Evolutionary conservation across 2,113 vertebrate genomes (phyloP), one percentile per base, ranked within the genome.

Genomic region (Chunga burmeisteri): DNA sequence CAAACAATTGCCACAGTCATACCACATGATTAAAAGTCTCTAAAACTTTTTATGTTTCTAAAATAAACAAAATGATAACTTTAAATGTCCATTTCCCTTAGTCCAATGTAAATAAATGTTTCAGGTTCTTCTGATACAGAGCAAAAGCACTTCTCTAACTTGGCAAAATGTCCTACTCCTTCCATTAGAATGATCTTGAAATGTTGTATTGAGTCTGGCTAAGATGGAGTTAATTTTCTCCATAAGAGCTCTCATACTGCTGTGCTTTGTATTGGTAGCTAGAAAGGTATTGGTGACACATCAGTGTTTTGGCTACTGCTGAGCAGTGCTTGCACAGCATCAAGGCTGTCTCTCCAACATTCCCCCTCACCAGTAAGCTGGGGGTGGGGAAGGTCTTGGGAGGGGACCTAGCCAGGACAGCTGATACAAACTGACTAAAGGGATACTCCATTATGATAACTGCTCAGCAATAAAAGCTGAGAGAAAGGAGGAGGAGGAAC

Each of bases 271-370:
- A 27, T 9, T 29, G 22, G 13, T 65, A 14, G 7, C 21, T 29
- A 56, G 36, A 44, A 65, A 26, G 38, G 20, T 32, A 9, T 40
- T 8, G 2, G 3, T 36, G 13, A 30, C 8, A 32, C 21, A 32
- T 20, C 3, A 1, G 11, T 13, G 34, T n/a, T 78, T 73, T 53
- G 34, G 13, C 13, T 27, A 4, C n/a, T 56, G 62, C 42, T 70
- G 26, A 55, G 25, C 20, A 49, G n/a, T 11, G 5, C 74, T 66
- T 13, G 12, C 23, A 40, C 34, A 53, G 16, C 10, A 7, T 36
- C 68, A 55, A 11, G 0, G 1, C 13, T 30, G 18, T 53, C 13
- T 32, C 46, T 56, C 26, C 62, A 34, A 5, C 0, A 2, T 49
- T 62, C 5, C 2, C 8, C 22, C 16, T 29, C 47, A 68, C 9